These are phyloP conservation scores for Alviniconcha marisindica DNA, from an alignment of 1,140 invertebrate genomes.

Conservation along the genomic window DNA sequence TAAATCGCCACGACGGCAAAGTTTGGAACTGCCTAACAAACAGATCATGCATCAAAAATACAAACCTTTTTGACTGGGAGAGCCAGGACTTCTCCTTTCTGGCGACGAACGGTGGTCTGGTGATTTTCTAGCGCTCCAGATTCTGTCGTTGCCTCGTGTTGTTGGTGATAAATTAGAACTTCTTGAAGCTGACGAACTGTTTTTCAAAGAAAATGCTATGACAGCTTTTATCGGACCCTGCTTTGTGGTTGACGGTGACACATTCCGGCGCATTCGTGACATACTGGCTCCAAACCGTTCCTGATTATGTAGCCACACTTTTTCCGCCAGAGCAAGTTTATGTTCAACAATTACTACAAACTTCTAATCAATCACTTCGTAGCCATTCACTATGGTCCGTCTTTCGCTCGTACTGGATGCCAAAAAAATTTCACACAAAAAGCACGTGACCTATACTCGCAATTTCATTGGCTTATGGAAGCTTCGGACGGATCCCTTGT, in stretches of 20 bases:
- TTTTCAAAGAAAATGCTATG: slow-evolving; percentile 59
- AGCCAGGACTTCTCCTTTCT: slow-evolving; percentile 56
- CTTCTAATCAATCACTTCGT: background rate
- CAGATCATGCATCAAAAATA: background rate
- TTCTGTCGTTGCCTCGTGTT: slow-evolving; percentile 41
- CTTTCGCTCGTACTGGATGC: background rate
- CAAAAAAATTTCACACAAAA: slow-evolving; percentile 46
- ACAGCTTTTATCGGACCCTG: slow-evolving; percentile 66
- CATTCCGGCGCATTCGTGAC: slow-evolving; percentile 58
- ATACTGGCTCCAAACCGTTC: slow-evolving; percentile 7
- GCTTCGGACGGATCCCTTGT: slow-evolving; percentile 20
- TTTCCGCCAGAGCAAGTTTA: background rate
- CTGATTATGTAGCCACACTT: slow-evolving; percentile 29
- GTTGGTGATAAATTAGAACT: slow-evolving; percentile 55
- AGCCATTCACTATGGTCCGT: background rate
- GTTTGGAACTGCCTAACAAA: no score
- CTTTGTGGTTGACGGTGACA: slow-evolving; percentile 59
- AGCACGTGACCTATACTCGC: slow-evolving; percentile 31
- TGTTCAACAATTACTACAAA: background rate
- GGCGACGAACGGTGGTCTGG: slow-evolving; percentile 58
- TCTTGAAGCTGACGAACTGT: slow-evolving; percentile 45
- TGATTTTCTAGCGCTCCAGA: slow-evolving; percentile 50
- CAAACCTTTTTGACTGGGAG: slow-evolving; percentile 36
- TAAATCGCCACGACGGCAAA: no score
- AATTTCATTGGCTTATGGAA: slow-evolving; percentile 36